Evolutionary conservation across 2,113 vertebrate species (phyloP), one percentile per base, ranked within the genome.

Genomic region (Stigmatopora argus): DNA sequence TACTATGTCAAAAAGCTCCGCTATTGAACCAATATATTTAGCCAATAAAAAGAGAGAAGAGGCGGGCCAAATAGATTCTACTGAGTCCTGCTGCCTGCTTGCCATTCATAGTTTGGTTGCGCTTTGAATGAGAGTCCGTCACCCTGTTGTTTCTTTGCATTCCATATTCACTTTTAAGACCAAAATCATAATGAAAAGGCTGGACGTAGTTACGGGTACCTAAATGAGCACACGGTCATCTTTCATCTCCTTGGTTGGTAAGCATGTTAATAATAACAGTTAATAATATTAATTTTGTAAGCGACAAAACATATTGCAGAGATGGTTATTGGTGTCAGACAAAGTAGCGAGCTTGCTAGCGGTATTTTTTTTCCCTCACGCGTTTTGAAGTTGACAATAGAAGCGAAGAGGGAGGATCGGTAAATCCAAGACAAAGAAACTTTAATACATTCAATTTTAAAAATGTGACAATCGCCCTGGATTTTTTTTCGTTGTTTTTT

Each of bases 311-410:
- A 75, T 78, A 79, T 74, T 85, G 66, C 80, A 73, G 85, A 86
- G 68, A 78, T 87, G 88, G 88, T 90, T 89, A 85, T 89, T 89
- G 88, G 87, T 88, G 82, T 89, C 82, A 81, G 83, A 88, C 83
- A 86, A 87, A 92, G 85, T 90, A 91, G 87, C 89, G 74, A 81
- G 85, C 72, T 72, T 85, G 86, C 84, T 89, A 89, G 86, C 86
- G 72, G 69, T 80, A 84, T 82, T 74, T 72, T 80, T 62, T 38
- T 53, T 1, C 64, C 8, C 31, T 65, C 68, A 73, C 71, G 55
- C 52, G 62, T 73, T 31, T 78, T 19, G 7, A 35, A 48, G 65
- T 44, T 7, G 64, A 62, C 10, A 52, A 59, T 47, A 59, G 49
- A 44, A 73, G 57, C 45, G 48, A n/a, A 48, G 47, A 17, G 21